These are phyloP conservation scores for Drosophila tsacasi DNA, from an alignment of 1,140 invertebrate genomes.

Conservation along the genomic window DNA sequence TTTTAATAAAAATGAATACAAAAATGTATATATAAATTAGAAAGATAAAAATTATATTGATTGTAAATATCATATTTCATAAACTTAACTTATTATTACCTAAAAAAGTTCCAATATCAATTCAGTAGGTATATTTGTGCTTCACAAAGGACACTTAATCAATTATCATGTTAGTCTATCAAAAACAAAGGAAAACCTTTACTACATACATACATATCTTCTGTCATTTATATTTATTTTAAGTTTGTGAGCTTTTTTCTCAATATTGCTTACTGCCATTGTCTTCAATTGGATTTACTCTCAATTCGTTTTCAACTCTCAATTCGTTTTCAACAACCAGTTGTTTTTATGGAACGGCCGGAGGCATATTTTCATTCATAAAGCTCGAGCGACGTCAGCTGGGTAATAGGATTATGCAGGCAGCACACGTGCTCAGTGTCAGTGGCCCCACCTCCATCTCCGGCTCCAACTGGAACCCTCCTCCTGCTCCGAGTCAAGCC, in stretches of 20 bases:
- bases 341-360: constrained; percentile 17
- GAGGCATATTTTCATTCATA: constrained; percentile 67
- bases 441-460: constrained; percentile 20
- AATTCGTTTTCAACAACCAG: constrained; percentile 23
- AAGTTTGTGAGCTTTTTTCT: background rate
- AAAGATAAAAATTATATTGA: too few species aligned
- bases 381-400: constrained; percentile 51
- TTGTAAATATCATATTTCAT: too few species aligned
- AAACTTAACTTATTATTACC: too few species aligned
- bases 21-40: too few species aligned
- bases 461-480: constrained; percentile 5
- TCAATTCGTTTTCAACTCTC: constrained; percentile 17
- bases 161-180: background rate
- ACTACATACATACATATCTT: background rate
- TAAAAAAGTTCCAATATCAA: too few species aligned
- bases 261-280: background rate
- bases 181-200: background rate
- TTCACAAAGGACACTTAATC: background rate
- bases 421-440: constrained; percentile 75
- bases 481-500: background rate
- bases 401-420: constrained; percentile 77
- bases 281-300: constrained; percentile 15
- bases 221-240: background rate
- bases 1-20: too few species aligned
- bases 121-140: too few species aligned